Evolutionary conservation across 2,797 vertebrate species (phyloP).

Genomic region (Gymnothorax javanicus): DNA sequence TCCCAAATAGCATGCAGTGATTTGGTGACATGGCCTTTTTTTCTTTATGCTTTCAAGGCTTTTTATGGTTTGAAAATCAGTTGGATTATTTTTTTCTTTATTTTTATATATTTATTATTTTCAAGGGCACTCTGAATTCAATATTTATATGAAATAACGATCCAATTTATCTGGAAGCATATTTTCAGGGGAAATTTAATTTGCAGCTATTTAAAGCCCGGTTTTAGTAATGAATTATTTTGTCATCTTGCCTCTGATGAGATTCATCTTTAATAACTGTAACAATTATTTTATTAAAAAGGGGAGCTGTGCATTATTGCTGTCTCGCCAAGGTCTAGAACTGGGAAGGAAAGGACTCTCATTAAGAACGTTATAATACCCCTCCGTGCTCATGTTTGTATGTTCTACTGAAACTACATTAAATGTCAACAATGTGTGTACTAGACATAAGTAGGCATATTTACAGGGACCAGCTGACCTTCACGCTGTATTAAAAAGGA

Average conservation of each 20-base stretch:
- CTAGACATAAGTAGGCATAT: conserved; percentile 75
- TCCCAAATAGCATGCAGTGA: background rate
- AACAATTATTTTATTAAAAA: conserved; percentile 83
- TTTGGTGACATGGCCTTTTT: conserved; percentile 28
- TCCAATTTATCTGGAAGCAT: conserved; percentile 68
- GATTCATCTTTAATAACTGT: conserved; percentile 83
- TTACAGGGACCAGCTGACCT: conserved; percentile 70
- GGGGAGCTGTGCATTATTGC: conserved; percentile 73
- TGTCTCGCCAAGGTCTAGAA: conserved; percentile 71
- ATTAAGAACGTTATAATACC: conserved; percentile 80
- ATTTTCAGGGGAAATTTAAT: conserved; percentile 71
- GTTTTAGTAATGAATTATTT: conserved; percentile 81
- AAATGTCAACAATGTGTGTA: conserved; percentile 79
- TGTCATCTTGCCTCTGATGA: conserved; percentile 78
- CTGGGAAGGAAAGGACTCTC: conserved; percentile 75
- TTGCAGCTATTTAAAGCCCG: conserved; percentile 78
- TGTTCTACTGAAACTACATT: conserved; percentile 74
- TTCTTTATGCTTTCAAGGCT: conserved; percentile 33
- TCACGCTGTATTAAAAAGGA: conserved; percentile 68
- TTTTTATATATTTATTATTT: conserved; percentile 54
- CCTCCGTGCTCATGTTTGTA: conserved; percentile 70
- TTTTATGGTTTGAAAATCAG: conserved; percentile 52
- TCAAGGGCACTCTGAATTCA: conserved; percentile 68
- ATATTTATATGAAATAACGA: conserved; percentile 74
- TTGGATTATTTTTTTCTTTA: conserved; percentile 36